A percentile compares a stretch with the other conserved stretches of the same genome.
Conservation (phyloP, 2,113 vertebrate species). For the Cricetomys ansorgei region DNA sequence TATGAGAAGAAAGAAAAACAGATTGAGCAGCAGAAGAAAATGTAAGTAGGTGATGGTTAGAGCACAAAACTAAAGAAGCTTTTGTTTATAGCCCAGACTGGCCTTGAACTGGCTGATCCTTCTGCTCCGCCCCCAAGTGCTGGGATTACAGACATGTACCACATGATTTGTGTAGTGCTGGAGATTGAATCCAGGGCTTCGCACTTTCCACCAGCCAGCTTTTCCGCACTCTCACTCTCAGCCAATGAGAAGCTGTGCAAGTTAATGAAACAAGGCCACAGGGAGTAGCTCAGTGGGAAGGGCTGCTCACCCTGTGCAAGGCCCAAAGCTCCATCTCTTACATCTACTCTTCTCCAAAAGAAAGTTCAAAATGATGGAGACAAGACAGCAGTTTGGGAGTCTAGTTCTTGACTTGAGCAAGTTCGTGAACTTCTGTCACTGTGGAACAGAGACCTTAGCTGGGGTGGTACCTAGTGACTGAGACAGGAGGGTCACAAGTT, state of each 20-base stretch:
- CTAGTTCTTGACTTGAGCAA: neutral
- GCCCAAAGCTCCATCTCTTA: neutral
- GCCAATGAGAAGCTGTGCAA: neutral
- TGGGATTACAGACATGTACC: neutral
- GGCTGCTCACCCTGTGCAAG: neutral
- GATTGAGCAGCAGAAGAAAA: slow-evolving; percentile 99
- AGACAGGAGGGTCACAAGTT: neutral
- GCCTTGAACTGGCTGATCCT: neutral
- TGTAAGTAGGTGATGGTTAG: slow-evolving; percentile 87
- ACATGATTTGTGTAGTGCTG: neutral
- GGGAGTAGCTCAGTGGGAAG: no score
- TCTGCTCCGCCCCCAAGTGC: neutral
- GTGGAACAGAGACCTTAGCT: neutral
- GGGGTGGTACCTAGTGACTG: neutral
- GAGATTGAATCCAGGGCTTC: neutral
- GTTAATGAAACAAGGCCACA: neutral
- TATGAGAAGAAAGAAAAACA: slow-evolving; percentile 99
- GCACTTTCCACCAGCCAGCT: neutral
- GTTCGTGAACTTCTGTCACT: neutral
- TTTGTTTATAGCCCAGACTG: neutral
- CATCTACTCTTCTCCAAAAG: neutral
- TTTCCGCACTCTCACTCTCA: no score
- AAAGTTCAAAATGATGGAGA: neutral
- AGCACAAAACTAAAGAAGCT: neutral
- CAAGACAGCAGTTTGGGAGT: neutral